Evolutionary conservation across 2,888 invertebrate genomes (phyloP).

Genomic region (Hypomecis punctinalis): DNA sequence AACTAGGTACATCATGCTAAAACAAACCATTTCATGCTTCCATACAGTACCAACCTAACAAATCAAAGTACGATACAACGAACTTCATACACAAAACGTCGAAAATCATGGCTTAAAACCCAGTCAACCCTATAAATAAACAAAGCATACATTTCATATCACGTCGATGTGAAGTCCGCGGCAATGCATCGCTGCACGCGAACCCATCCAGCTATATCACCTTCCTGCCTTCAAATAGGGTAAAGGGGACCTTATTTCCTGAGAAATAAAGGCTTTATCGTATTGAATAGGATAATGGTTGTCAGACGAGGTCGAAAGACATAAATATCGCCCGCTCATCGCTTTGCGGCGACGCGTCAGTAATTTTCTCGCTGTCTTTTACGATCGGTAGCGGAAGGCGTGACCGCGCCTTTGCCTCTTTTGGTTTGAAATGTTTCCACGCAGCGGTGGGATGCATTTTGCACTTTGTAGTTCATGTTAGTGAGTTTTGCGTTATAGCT

Average conservation of each 20-base stretch:
- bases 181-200: constrained; percentile 66
- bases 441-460: constrained; percentile 1
- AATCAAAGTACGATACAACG: no score
- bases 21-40: no score
- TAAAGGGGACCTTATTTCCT: constrained; percentile 44
- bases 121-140: not conserved
- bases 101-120: no score
- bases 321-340: constrained; percentile 72
- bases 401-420: constrained; percentile 37
- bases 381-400: constrained; percentile 25
- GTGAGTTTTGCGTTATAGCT: not conserved
- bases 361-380: constrained; percentile 55
- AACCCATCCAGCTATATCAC: constrained; percentile 57
- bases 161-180: constrained; percentile 53
- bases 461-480: not conserved
- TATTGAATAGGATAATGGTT: constrained; percentile 2
- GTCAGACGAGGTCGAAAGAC: constrained; percentile 64
- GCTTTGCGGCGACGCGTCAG: constrained; percentile 66
- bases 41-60: no score
- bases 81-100: no score
- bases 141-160: constrained; percentile 24
- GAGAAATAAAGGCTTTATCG: constrained; percentile 33
- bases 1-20: no score
- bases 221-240: constrained; percentile 29
- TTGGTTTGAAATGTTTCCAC: constrained; percentile 2